phyloP scores from a whole-genome alignment of 2,797 vertebrate genomes.

The Lepilemur ruficaudatus region DNA sequence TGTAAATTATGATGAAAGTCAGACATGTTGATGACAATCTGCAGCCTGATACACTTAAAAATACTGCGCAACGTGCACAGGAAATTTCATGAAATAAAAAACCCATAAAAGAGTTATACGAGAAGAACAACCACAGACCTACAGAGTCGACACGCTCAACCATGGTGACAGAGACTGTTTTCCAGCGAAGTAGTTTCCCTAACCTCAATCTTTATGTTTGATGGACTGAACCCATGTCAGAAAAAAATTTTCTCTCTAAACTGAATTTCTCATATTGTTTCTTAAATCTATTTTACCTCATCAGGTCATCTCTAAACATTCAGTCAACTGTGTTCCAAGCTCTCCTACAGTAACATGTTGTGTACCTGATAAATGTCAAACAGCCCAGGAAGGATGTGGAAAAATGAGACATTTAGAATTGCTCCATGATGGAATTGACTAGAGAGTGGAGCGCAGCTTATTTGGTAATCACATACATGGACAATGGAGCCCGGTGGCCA shows the following conservation, averaged over 20 bases:
- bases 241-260: not conserved
- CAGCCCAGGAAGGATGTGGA: not conserved
- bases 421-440: not conserved
- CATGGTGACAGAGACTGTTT: not conserved
- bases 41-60: constrained; percentile 18
- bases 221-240: not conserved
- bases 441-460: not conserved
- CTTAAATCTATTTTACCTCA: not conserved
- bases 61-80: not conserved
- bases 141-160: not conserved
- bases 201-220: not conserved
- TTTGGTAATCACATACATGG: not conserved
- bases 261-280: not conserved
- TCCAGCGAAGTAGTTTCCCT: not conserved
- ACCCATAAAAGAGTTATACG: not conserved
- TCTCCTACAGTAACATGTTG: not conserved
- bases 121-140: not conserved
- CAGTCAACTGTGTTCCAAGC: not conserved
- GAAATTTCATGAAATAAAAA: not conserved
- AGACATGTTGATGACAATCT: constrained; percentile 23
- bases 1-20: constrained; percentile 52
- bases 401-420: not conserved
- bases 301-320: not conserved
- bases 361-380: not conserved
- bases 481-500: no score